Conservation (phyloP, 1,140 invertebrate genomes). For the Paralvinella palmiformis region DNA sequence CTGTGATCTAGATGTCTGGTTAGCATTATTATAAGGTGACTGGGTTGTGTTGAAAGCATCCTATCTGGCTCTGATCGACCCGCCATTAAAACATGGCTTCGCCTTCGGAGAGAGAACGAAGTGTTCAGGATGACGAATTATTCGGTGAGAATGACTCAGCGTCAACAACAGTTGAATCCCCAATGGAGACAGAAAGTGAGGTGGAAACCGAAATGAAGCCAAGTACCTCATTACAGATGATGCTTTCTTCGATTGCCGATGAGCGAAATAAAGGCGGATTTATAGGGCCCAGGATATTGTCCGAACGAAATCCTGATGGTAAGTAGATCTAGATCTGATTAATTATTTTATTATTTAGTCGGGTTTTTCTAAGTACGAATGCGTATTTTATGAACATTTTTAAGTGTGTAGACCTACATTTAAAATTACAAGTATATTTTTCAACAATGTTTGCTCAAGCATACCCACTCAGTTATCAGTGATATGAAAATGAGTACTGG, state of each 20-base stretch:
- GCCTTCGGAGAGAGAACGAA: no score
- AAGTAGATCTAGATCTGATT: neutral
- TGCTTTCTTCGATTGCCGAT: neutral
- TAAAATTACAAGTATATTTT: no score
- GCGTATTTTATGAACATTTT: neutral
- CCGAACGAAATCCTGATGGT: neutral
- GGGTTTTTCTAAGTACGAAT: neutral
- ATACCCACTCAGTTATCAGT: no score
- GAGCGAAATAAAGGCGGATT: neutral
- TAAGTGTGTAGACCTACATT: neutral
- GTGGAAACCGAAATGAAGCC: constrained; percentile 2
- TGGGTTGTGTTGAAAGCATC: no score
- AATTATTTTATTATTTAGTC: neutral
- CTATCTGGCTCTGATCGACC: no score
- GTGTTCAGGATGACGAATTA: no score
- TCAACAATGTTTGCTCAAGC: no score
- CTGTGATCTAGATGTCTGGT: no score
- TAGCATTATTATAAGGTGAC: no score
- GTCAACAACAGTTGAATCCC: neutral
- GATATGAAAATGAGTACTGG: no score
- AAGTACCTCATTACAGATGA: constrained; percentile 5
- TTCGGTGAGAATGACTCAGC: neutral
- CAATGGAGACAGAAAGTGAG: neutral
- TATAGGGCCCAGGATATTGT: neutral
- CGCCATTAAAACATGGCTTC: no score